Evolutionary conservation across 2,888 invertebrate genomes (phyloP).

Genomic region (Stenodema calcarata): DNA sequence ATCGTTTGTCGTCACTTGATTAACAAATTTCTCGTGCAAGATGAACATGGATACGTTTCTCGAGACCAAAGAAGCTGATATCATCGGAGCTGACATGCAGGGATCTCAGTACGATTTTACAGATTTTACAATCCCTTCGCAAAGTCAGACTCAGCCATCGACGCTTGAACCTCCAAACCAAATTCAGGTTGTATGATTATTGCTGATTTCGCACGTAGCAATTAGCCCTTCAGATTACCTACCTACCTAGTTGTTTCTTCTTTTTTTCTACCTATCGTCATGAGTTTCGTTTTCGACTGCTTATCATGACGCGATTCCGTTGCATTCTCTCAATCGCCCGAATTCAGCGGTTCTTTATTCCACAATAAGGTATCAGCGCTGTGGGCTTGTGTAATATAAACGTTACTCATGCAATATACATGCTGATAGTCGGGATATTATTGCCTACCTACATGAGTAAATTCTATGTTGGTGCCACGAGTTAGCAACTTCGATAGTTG

Average conservation of each 20-base stretch:
- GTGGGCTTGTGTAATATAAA: too few species aligned
- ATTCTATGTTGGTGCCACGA: too few species aligned
- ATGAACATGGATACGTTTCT: constrained; percentile 98
- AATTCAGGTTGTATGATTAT: constrained; percentile 58
- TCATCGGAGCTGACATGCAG: constrained; percentile 95
- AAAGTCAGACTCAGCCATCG: constrained; percentile 84
- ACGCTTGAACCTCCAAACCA: constrained; percentile 74
- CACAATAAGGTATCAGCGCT: too few species aligned
- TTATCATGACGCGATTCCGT: neutral
- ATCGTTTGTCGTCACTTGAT: neutral
- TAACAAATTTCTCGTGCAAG: neutral
- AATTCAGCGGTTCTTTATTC: neutral
- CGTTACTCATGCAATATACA: too few species aligned
- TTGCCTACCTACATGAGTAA: too few species aligned
- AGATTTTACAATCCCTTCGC: constrained; percentile 93
- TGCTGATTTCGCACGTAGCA: neutral
- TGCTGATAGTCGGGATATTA: too few species aligned
- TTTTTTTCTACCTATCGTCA: too few species aligned
- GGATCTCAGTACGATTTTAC: constrained; percentile 97
- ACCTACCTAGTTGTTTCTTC: neutral
- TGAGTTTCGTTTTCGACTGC: neutral
- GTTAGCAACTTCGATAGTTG: too few species aligned
- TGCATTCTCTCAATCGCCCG: neutral
- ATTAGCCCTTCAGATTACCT: neutral
- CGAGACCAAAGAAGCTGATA: constrained; percentile 91